Evolutionary conservation across 30 jellyfish, hydroid and myxozoan genomes (phyloP).

Genomic region (Aurelia sp.): DNA sequence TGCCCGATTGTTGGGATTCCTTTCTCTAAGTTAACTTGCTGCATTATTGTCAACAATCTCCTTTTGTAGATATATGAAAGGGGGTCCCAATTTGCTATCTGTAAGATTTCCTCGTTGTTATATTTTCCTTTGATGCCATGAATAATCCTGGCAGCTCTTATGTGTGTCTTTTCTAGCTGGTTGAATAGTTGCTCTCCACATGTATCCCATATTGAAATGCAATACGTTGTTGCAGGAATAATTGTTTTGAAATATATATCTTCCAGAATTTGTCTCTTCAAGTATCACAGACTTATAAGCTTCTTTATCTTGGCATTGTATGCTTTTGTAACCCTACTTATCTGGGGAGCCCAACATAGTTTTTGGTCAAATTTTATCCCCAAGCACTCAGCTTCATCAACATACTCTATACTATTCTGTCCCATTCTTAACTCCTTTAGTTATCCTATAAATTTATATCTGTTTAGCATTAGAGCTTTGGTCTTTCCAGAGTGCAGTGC

Average conservation of each 20-base stretch:
- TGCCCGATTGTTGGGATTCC: too few relatives aligned
- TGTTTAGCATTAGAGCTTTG: neutral
- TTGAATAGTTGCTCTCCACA: constrained; percentile 18
- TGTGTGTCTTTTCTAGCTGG: too few relatives aligned
- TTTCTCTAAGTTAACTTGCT: too few relatives aligned
- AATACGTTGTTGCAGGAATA: constrained; percentile 24
- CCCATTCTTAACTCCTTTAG: constrained; percentile 2
- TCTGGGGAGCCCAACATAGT: constrained; percentile 31
- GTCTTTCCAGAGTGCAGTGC: constrained; percentile 33
- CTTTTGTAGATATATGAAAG: too few relatives aligned
- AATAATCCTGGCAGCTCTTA: too few relatives aligned
- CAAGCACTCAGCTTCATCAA: constrained; percentile 31
- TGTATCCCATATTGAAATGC: constrained; percentile 27
- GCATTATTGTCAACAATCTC: too few relatives aligned
- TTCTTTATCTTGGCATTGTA: constrained; percentile 29
- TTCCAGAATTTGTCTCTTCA: neutral
- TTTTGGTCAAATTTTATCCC: constrained; percentile 21
- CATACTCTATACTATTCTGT: constrained; percentile 1
- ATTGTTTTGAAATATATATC: neutral
- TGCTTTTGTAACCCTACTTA: constrained; percentile 7
- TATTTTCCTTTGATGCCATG: too few relatives aligned
- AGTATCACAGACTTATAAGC: constrained; percentile 19
- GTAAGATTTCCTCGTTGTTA: too few relatives aligned
- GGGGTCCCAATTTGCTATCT: too few relatives aligned
- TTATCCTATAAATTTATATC: constrained; percentile 17